Percentiles rank a stretch among this genome's conserved stretches.
Conservation (phyloP, 2,888 invertebrate genomes). For the Zaprionus obscuricornis region DNA sequence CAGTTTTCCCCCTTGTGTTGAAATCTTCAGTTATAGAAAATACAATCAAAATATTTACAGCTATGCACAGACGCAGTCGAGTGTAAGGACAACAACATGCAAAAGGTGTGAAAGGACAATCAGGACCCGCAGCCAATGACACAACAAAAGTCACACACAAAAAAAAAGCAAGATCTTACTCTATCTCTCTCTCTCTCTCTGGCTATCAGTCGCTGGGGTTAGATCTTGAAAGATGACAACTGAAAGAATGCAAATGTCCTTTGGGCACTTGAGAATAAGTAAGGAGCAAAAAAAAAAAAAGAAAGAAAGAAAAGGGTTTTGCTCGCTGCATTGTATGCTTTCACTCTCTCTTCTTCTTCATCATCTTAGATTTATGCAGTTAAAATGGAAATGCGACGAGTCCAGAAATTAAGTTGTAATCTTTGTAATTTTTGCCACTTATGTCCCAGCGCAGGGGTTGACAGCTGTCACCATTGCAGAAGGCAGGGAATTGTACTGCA, state of each 20-base stretch:
- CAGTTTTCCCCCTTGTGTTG: too few species aligned
- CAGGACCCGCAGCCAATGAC: slow-evolving; percentile 29
- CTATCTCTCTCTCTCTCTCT: too few species aligned
- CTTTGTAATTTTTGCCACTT: slow-evolving; percentile 81
- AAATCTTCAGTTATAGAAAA: too few species aligned
- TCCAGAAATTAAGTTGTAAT: slow-evolving; percentile 82
- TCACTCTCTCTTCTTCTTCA: too few species aligned
- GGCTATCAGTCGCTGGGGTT: too few species aligned
- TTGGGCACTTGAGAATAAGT: slow-evolving; percentile 64
- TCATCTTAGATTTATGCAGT: slow-evolving; percentile 60
- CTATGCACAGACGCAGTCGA: slow-evolving; percentile 41
- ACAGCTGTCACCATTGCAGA: slow-evolving; percentile 70
- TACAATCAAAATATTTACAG: slow-evolving; percentile 71
- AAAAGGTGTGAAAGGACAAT: slow-evolving; percentile 69
- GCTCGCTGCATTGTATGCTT: too few species aligned
- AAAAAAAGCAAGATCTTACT: neutral
- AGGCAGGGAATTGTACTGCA: too few species aligned
- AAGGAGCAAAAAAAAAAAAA: too few species aligned
- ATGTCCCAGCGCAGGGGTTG: slow-evolving; percentile 63
- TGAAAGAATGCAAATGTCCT: slow-evolving; percentile 61
- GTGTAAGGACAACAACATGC: slow-evolving; percentile 35
- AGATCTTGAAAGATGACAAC: slow-evolving; percentile 19
- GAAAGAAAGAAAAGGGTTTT: too few species aligned
- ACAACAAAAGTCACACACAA: slow-evolving; percentile 29
- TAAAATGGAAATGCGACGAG: slow-evolving; percentile 57